Conservation (phyloP, 2,797 vertebrate species). For the Mus minutoides region DNA sequence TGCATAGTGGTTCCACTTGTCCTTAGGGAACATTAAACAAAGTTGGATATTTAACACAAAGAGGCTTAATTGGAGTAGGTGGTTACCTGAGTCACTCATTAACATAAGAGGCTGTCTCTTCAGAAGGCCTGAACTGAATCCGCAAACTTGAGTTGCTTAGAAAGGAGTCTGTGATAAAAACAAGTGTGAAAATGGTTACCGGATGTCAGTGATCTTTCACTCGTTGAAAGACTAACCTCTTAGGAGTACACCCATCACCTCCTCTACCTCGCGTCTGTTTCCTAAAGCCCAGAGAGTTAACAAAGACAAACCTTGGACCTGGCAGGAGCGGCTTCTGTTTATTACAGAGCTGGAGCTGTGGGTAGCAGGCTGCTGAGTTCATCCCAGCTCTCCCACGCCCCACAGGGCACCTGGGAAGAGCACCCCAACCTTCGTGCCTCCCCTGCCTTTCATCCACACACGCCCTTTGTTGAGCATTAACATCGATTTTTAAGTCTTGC, state of each 20-base stretch:
- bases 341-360: conserved; percentile 5
- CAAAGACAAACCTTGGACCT: background rate
- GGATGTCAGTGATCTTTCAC: background rate
- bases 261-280: background rate
- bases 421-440: background rate
- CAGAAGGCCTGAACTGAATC: conserved; percentile 67
- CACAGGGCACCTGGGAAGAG: background rate
- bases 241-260: background rate
- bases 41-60: background rate
- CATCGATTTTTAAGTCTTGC: background rate
- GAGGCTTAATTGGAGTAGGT: background rate
- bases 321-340: conserved; percentile 10
- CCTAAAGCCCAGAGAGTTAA: background rate
- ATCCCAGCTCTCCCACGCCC: background rate
- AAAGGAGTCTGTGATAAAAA: conserved; percentile 77
- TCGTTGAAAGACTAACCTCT: background rate
- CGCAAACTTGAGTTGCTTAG: conserved; percentile 65
- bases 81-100: conserved; percentile 74
- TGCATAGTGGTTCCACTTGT: background rate
- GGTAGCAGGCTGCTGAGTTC: background rate
- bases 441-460: background rate
- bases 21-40: background rate
- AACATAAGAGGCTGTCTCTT: conserved; percentile 68
- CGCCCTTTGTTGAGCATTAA: background rate
- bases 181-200: conserved; percentile 69